Evolutionary conservation across 2,113 vertebrate species (phyloP).

Genomic region (Corythoichthys haematopterus): DNA sequence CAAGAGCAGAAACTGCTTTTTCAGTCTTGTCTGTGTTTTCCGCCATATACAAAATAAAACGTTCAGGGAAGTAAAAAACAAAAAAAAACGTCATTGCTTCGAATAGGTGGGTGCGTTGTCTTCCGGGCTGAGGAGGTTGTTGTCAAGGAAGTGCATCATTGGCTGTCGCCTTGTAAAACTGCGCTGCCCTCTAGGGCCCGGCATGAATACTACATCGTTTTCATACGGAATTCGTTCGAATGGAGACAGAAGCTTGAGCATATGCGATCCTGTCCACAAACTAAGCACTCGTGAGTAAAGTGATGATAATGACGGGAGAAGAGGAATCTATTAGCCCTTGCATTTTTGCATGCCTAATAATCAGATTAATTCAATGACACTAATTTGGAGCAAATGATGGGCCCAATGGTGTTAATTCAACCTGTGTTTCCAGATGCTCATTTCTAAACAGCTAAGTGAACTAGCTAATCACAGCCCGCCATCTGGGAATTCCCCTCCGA

Average conservation of each 20-base stretch:
- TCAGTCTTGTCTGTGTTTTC: too few species aligned
- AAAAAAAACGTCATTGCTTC: too few species aligned
- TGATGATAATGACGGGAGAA: slow-evolving; percentile 66
- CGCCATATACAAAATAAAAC: too few species aligned
- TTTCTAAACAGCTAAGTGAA: slow-evolving; percentile 70
- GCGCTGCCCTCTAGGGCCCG: too few species aligned
- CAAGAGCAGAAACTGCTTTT: too few species aligned
- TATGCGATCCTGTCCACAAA: slow-evolving; percentile 37
- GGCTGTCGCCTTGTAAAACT: too few species aligned
- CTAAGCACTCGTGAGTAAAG: slow-evolving; percentile 56
- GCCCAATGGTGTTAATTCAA: slow-evolving; percentile 69
- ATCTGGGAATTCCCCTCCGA: slow-evolving; percentile 71
- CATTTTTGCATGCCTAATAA: slow-evolving; percentile 71
- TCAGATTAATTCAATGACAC: slow-evolving; percentile 75
- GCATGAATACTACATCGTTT: too few species aligned
- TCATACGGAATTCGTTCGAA: slow-evolving; percentile 17
- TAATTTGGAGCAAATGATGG: slow-evolving; percentile 70
- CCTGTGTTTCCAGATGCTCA: slow-evolving; percentile 74
- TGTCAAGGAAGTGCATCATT: too few species aligned
- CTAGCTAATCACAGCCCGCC: slow-evolving; percentile 66
- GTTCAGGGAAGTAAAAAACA: too few species aligned
- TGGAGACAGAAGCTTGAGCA: slow-evolving; percentile 28
- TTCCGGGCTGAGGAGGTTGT: too few species aligned
- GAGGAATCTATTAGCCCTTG: slow-evolving; percentile 69
- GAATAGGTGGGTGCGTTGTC: too few species aligned